Conservation (phyloP, 2,797 vertebrate species). For the Enteromius viviparus region DNA sequence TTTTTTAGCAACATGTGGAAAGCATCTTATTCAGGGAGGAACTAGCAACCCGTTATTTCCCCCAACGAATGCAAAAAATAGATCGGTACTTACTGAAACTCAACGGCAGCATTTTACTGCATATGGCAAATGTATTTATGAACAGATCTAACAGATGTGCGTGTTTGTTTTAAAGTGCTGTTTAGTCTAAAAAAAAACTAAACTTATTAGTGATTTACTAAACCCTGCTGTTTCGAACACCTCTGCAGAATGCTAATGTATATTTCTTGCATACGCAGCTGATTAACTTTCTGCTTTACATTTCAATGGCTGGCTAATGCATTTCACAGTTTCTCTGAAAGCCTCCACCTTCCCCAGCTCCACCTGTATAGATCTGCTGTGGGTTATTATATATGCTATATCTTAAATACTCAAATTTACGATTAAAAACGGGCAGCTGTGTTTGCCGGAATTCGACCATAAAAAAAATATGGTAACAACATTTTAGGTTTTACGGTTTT, state of each 20-base stretch:
- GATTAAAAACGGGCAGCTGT: too few species aligned
- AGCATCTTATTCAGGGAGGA: constrained; percentile 30
- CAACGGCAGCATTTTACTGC: constrained; percentile 33
- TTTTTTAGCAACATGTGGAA: constrained; percentile 44
- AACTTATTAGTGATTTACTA: not conserved
- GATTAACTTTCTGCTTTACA: too few species aligned
- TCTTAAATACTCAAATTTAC: too few species aligned
- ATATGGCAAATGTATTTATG: constrained; percentile 8
- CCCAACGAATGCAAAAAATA: constrained; percentile 33
- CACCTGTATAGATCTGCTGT: too few species aligned
- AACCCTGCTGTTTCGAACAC: not conserved
- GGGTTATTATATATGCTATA: too few species aligned
- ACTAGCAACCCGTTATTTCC: constrained; percentile 14
- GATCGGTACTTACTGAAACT: constrained; percentile 37
- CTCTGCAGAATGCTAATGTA: not conserved
- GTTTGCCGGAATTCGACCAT: too few species aligned
- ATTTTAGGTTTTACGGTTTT: too few species aligned
- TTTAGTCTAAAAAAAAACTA: not conserved
- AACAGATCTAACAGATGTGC: constrained; percentile 12
- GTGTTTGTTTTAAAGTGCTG: not conserved
- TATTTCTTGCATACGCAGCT: not conserved
- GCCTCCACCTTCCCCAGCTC: too few species aligned
- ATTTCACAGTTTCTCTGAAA: too few species aligned
- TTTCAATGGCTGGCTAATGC: too few species aligned
- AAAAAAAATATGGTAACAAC: too few species aligned